Evolutionary conservation across 2,888 invertebrate species (phyloP).

Genomic region (Melinopterus prodromus): DNA sequence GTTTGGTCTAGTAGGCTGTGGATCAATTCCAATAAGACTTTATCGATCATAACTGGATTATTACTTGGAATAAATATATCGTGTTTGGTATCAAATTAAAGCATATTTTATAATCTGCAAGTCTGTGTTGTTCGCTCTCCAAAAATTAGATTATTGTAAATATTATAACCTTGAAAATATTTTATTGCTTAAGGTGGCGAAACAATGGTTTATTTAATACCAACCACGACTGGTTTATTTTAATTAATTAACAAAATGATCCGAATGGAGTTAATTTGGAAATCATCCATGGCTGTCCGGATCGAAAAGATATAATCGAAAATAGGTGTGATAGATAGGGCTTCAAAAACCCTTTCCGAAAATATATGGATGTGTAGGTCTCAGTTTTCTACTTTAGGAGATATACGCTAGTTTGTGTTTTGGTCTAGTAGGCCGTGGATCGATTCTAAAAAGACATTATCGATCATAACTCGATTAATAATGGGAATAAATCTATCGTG

Average conservation of each 20-base stretch:
- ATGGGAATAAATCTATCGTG: too few relatives aligned
- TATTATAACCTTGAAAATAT: neutral
- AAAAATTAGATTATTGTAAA: neutral
- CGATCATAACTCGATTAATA: too few relatives aligned
- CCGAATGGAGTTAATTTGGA: neutral
- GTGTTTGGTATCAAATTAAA: conserved; percentile 4
- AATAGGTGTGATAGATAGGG: too few relatives aligned
- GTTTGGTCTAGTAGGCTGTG: neutral
- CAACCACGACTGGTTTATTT: neutral
- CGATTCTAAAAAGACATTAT: too few relatives aligned
- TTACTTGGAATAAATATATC: neutral
- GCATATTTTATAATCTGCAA: neutral
- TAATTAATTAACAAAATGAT: neutral
- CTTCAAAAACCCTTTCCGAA: too few relatives aligned
- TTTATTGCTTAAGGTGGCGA: neutral
- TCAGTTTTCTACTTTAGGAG: too few relatives aligned
- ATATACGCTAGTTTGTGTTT: too few relatives aligned
- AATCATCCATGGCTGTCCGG: neutral
- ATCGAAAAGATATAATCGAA: neutral
- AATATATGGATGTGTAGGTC: too few relatives aligned
- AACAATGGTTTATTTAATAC: neutral
- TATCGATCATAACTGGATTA: neutral
- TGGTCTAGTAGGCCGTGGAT: too few relatives aligned
- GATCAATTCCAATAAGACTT: neutral
- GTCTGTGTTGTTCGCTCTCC: neutral